phyloP scores from a whole-genome alignment of 2,113 vertebrate species.

The Gracilinanus agilis region DNA sequence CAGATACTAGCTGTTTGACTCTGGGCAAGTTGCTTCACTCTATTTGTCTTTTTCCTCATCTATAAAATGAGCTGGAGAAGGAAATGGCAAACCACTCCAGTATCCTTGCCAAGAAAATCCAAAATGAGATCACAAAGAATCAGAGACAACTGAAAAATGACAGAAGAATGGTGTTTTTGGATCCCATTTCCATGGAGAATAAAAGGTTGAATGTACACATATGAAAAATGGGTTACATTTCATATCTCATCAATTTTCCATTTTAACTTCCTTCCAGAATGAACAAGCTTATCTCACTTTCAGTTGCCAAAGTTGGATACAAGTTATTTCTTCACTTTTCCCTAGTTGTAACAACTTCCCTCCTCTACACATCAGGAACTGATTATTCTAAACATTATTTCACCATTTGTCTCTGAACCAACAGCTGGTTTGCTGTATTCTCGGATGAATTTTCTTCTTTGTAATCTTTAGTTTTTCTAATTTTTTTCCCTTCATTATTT shows the following conservation, averaged over 20 bases:
- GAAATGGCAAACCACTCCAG: too few relatives aligned
- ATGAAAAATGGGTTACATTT: not conserved
- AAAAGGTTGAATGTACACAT: not conserved
- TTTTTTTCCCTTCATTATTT: not conserved
- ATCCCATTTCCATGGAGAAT: not conserved
- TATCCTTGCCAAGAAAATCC: too few relatives aligned
- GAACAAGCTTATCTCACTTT: not conserved
- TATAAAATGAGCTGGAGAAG: too few relatives aligned
- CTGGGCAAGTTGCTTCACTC: too few relatives aligned
- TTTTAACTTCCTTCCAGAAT: not conserved
- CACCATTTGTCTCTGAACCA: not conserved
- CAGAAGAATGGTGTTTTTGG: not conserved
- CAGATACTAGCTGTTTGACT: too few relatives aligned
- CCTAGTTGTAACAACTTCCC: not conserved
- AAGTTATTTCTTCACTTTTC: not conserved
- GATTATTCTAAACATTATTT: not conserved
- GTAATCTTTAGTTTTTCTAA: not conserved
- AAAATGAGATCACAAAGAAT: too few relatives aligned
- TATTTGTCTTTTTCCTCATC: too few relatives aligned
- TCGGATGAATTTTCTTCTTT: not conserved
- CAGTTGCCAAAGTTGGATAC: not conserved
- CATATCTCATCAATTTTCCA: not conserved
- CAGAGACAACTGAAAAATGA: too few relatives aligned
- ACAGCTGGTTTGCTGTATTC: not conserved
- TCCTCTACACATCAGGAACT: not conserved